Conservation (phyloP, 92 coral and sea anemone genomes). For the Chrysogorgia sp. region DNA sequence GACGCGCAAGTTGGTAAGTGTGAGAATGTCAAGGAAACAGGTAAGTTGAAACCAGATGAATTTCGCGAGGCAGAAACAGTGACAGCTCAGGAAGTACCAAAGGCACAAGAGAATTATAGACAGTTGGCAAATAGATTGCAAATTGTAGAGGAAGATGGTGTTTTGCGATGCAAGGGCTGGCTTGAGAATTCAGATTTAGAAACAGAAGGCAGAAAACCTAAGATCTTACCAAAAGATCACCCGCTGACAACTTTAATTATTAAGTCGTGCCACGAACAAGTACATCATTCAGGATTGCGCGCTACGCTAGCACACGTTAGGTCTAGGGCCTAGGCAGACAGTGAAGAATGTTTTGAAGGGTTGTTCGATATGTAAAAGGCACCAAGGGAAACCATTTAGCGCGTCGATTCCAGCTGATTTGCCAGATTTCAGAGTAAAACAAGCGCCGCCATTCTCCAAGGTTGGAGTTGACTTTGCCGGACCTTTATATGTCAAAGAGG, state of each 20-base stretch:
- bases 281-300: constrained; percentile 26
- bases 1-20: neutral
- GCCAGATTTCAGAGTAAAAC: constrained; percentile 41
- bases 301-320: constrained; percentile 55
- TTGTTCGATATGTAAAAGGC: constrained; percentile 44
- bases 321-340: constrained; percentile 48
- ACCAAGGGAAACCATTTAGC: constrained; percentile 38
- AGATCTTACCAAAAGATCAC: constrained; percentile 26
- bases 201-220: constrained; percentile 33
- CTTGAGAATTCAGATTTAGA: constrained; percentile 45
- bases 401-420: constrained; percentile 24
- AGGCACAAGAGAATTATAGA: neutral
- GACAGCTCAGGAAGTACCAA: neutral
- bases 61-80: neutral
- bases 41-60: neutral
- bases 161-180: constrained; percentile 37
- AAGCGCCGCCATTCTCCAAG: constrained; percentile 35
- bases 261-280: constrained; percentile 12
- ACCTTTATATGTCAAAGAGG: no score
- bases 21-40: neutral
- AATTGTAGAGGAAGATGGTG: neutral
- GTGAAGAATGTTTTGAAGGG: constrained; percentile 28
- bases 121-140: neutral
- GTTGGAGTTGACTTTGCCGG: no score
- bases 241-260: constrained; percentile 15